Evolutionary conservation across 2,888 invertebrate species (phyloP), one percentile per base, ranked within the genome.

Genomic region (Urechis unicinctus): DNA sequence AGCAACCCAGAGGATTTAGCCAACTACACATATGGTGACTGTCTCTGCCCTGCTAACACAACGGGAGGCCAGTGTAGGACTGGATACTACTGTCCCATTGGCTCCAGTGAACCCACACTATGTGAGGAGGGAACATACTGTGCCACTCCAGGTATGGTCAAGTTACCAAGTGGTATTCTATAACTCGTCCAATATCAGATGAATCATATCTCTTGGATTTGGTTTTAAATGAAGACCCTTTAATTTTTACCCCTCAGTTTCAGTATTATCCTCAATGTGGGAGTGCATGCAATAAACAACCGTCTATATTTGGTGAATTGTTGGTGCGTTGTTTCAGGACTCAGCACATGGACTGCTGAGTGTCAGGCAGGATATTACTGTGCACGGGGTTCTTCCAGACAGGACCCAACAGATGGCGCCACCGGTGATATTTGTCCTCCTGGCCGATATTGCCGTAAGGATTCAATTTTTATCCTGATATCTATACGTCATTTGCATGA

Each of bases 51-150:
- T 29, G 65, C 61, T 48, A 68, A 68, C 49, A 45, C 58, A 4
- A 75, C 74, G 0, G 75, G 75, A 3, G 72, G 73, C 9, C 55
- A 64, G 57, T 75, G 75, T 58, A 70, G 69, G 52, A 67, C 61
- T 55, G 41, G 75, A 67, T 47, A 59, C 65, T 54, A 70, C 63
- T 75, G 75, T 56, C 68, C 66, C 21, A 57, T 59, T 6, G 74
- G 72, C 13, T 67, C 66, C 1, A 26, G 55, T 4, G 50, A 63
- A 17, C 75, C 75, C 0, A 55, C 61, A 1, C 62, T 69, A 0
- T 75, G 75, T 59, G 68, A 68, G 6, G 67, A 68, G 36, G 75
- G 75, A 41, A 24, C 24, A 6, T 59, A 59, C 49, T 59, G 59
- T 50, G 54, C 24, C 4, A 51, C 51, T 2, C 54, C 54, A 29